Evolutionary conservation across 2,797 vertebrate genomes (phyloP), one percentile per base, ranked within the genome.

Genomic region (Rachycentron canadum): DNA sequence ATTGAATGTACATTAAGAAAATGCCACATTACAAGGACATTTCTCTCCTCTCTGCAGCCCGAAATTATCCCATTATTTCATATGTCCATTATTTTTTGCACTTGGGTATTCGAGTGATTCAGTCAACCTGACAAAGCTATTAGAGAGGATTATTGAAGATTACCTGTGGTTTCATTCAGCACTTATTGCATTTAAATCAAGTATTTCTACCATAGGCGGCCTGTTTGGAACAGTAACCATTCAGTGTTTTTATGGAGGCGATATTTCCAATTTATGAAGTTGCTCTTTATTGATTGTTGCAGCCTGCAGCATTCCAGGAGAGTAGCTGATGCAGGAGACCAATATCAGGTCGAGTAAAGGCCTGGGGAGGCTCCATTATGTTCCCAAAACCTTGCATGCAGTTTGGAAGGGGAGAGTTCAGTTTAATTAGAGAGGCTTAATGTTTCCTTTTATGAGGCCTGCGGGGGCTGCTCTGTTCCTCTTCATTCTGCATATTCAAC

Each of bases 131-230:
- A 58, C 12, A 68, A 40, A 65, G 81, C 73, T 76, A 84, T 85
- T 86, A 85, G 62, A 59, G 67, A 61, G 58, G 73, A 92, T 90
- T 87, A 86, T 72, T 78, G 72, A 88, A 64, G 62, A 73, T 86
- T 87, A 84, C 77, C 49, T 88, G 59, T 32, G 40, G n/a, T 36
- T 65, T 81, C 81, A 80, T 81, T 93, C 80, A 76, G 70, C 81
- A 71, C 88, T 88, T 69, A 77, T 74, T 90, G 73, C 80, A 89
- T 90, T 89, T 83, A 91, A 89, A 85, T 90, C 66, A 84, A 78
- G 56, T 50, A 65, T 82, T 87, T 62, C 57, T 12, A 57, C 41
- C 71, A 26, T 59, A 59, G 32, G 68, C 43, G 57, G 28, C n/a
- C 72, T 70, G 64, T 81, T 84, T 76, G 59, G 73, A 77, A 71